A percentile compares a stretch with the other conserved stretches of the same genome.
These are phyloP conservation scores for Manduca sexta DNA, from an alignment of 1,140 invertebrate species.

Conservation along the genomic window DNA sequence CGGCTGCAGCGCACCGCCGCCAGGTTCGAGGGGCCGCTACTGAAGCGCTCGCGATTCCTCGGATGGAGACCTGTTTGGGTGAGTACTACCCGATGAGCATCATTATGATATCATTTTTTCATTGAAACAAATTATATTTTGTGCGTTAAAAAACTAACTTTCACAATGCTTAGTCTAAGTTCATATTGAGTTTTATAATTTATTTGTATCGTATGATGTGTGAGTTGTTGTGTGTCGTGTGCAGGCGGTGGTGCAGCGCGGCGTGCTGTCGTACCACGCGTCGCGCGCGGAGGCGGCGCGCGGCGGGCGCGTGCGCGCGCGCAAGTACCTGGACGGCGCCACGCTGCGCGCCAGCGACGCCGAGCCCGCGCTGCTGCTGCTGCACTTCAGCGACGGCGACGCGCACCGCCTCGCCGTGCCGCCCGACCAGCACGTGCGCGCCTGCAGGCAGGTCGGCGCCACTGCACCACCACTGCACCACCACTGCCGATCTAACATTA, in stretches of 20 bases:
- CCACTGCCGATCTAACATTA: no score
- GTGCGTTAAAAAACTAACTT: no score
- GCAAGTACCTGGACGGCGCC: constrained; percentile 80
- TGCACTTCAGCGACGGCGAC: constrained; percentile 78
- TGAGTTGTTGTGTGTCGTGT: neutral
- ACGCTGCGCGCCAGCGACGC: constrained; percentile 60
- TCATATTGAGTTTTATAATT: no score
- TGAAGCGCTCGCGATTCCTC: constrained; percentile 77
- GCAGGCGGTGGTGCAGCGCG: constrained; percentile 78
- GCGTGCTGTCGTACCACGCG: constrained; percentile 79
- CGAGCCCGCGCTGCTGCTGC: constrained; percentile 69
- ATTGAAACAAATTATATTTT: no score
- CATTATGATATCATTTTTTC: neutral
- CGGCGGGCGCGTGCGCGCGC: constrained; percentile 72
- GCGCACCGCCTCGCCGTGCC: constrained; percentile 72
- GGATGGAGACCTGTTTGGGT: constrained; percentile 79
- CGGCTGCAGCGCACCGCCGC: constrained; percentile 74
- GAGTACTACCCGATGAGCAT: constrained; percentile 14
- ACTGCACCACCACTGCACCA: no score
- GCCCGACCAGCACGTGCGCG: constrained; percentile 22
- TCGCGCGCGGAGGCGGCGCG: constrained; percentile 77
- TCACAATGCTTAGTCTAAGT: no score
- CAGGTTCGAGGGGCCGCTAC: constrained; percentile 78
- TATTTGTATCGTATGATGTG: no score
- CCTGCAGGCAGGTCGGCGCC: constrained; percentile 41